Evolutionary conservation across 1,140 invertebrate species (phyloP).

Genomic region (Calliphora vicina): DNA sequence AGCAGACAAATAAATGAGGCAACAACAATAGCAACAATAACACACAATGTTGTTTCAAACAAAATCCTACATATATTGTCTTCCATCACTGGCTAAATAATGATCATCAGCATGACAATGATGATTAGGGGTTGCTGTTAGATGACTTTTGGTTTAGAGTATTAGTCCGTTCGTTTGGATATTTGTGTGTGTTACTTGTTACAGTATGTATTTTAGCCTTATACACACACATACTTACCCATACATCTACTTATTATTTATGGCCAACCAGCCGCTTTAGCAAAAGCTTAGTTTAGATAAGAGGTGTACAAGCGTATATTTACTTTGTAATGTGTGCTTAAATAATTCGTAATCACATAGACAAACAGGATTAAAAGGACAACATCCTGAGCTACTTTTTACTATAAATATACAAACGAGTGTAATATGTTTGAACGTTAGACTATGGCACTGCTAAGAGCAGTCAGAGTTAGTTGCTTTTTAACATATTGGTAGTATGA

Average conservation of each 20-base stretch:
- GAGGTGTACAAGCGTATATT: conserved; percentile 25
- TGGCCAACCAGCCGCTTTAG: not conserved
- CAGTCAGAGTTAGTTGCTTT: no score
- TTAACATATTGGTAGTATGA: no score
- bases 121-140: not conserved
- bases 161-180: no score
- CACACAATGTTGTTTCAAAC: not conserved
- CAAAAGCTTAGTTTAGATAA: conserved; percentile 27
- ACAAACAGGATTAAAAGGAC: conserved; percentile 28
- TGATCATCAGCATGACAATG: not conserved
- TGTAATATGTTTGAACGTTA: no score
- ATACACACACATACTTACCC: not conserved
- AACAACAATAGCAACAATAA: not conserved
- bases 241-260: not conserved
- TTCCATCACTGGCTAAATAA: not conserved
- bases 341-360: conserved; percentile 24
- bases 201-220: not conserved
- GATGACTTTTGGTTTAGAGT: not conserved
- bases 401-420: no score
- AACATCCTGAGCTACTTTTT: not conserved
- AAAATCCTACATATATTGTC: not conserved
- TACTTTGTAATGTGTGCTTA: conserved; percentile 28
- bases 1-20: not conserved
- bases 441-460: no score
- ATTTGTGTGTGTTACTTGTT: no score